Base-by-base conservation (phyloP, 2,113 vertebrate species). In the Dermatemys mawii region DNA sequence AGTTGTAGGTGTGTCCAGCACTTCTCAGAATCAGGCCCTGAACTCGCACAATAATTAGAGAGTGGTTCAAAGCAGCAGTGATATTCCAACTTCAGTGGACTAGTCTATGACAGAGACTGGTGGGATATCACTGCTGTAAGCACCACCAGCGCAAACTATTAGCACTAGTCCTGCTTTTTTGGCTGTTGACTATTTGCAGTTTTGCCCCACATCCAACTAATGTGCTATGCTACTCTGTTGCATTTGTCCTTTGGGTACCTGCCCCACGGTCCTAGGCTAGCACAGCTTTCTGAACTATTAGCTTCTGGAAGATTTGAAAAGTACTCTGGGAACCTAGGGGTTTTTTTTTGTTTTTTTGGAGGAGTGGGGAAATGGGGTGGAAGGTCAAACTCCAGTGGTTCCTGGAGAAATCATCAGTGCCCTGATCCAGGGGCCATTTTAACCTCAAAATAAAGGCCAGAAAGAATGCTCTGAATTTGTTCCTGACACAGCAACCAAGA, bases 41-140 rank as follows among this genome's bases (percentile, higher is more conserved):
- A 97, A 96, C 96, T 97, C 95, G 83, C 90, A 94, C 90, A 94
- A 89, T 96, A 96, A 97, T 96, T 94, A 44, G 22, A 46, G 41
- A 94, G 94, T 89, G 94, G 93, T 84, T 95, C 88, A 96, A 97
- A 53, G 21, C 51, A 96, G 94, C 73, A 54, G 83, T 75, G 26
- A 55, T 11, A 26, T 44, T 76, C 24, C 73, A 44, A 29, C 54
- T 83, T 38, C 90, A 75, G n/a, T 35, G 32, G 0, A 54, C 26
- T 29, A 11, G 10, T 22, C 29, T 73, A 35, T 54, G 60, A 11
- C 49, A 48, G 53, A n/a, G 35, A 4, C 1, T 29, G 46, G 2
- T 13, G 48, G 14, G 80, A 10, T 7, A 12, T 0, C 1, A 0
- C n/a, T 35, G 1, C 6, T 24, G 11, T 0, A 55, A 81, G 9